phyloP scores from a whole-genome alignment of 1,140 invertebrate genomes.

The Drosophila pandora region DNA sequence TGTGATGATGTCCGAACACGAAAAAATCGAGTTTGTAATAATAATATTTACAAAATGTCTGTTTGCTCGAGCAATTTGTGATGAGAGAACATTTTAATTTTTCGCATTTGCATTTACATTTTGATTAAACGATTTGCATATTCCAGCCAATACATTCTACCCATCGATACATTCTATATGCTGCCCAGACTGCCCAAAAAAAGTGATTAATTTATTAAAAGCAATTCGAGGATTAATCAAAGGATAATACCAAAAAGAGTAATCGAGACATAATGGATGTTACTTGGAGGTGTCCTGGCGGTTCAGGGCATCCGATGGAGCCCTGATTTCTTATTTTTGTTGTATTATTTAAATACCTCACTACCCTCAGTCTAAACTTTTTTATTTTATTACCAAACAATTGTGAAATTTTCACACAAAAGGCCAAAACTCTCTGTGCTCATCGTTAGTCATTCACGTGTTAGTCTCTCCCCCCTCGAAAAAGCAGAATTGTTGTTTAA shows the following conservation, averaged over 20 bases:
- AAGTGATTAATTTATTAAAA: slow-evolving; percentile 43
- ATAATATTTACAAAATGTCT: slow-evolving; percentile 82
- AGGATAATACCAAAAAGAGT: background rate
- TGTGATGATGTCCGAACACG: slow-evolving; percentile 3
- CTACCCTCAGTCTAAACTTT: background rate
- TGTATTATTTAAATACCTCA: slow-evolving; percentile 1
- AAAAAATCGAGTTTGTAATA: slow-evolving; percentile 63
- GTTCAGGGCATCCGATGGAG: background rate
- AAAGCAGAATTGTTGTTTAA: slow-evolving; percentile 64
- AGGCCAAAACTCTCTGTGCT: slow-evolving; percentile 15
- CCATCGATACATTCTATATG: no score
- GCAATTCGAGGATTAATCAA: slow-evolving; percentile 30
- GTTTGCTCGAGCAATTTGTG: slow-evolving; percentile 61
- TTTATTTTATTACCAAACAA: slow-evolving; percentile 10
- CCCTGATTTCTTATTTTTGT: background rate
- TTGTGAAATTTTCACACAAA: slow-evolving; percentile 23
- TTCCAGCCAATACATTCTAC: slow-evolving; percentile 8
- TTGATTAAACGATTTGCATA: slow-evolving; percentile 78
- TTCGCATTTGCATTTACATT: slow-evolving; percentile 73
- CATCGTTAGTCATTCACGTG: slow-evolving; percentile 58
- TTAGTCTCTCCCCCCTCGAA: background rate
- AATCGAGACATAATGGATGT: background rate
- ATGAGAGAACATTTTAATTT: slow-evolving; percentile 73
- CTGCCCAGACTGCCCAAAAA: background rate
- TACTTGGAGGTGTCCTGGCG: background rate